Percentiles rank a stretch among this genome's conserved stretches.
phyloP scores from a whole-genome alignment of 2,797 vertebrate species.

The Pangasius sanitwongsei region DNA sequence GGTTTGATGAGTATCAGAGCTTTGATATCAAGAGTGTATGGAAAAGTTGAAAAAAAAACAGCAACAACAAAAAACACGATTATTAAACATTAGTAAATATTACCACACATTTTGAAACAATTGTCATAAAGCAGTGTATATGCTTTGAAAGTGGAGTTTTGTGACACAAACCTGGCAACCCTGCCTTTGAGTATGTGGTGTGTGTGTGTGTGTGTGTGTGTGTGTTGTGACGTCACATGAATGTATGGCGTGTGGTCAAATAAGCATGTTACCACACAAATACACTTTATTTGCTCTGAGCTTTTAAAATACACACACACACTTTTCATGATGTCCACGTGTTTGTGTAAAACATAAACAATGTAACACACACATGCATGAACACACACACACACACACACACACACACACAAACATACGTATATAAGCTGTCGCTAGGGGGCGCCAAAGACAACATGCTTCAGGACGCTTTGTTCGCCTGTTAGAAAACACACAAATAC shows the following conservation, averaged over 20 bases:
- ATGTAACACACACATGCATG: neutral
- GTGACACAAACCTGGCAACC: neutral
- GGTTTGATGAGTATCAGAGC: neutral
- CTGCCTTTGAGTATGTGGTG: no score
- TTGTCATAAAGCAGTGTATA: neutral
- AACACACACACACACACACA: neutral
- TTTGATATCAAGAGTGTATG: neutral
- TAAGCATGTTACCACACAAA: neutral
- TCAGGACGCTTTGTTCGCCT: slow-evolving; percentile 44
- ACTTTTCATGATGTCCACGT: neutral
- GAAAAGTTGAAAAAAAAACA: no score
- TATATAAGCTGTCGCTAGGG: slow-evolving; percentile 13
- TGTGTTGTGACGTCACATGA: neutral
- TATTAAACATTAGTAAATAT: neutral
- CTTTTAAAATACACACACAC: neutral
- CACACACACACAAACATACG: neutral
- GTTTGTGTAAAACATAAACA: neutral
- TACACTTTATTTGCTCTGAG: no score
- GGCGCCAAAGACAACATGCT: slow-evolving; percentile 38
- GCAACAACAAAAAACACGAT: neutral
- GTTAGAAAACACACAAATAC: neutral
- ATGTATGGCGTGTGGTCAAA: neutral
- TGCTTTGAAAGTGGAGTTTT: neutral
- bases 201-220: no score
- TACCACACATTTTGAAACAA: neutral